These are phyloP conservation scores for Manis pentadactyla DNA, from an alignment of 2,797 vertebrate species.

Conservation along the genomic window DNA sequence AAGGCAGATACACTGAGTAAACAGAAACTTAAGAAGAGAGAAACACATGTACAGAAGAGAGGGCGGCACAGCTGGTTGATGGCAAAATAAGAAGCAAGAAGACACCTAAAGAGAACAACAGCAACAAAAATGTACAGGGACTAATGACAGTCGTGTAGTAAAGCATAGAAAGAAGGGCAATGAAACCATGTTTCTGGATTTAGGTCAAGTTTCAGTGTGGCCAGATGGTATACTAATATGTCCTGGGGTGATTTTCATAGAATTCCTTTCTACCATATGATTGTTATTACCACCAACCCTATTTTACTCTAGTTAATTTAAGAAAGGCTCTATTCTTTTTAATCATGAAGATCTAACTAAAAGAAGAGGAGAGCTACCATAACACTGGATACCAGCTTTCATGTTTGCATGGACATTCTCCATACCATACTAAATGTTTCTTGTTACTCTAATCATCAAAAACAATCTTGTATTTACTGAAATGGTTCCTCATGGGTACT, in stretches of 20 bases:
- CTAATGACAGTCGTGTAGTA: not conserved
- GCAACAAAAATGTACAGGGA: too few species aligned
- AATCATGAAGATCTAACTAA: not conserved
- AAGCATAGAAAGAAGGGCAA: not conserved
- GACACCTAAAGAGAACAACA: not conserved
- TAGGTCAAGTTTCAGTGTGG: not conserved
- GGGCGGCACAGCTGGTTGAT: not conserved
- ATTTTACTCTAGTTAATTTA: not conserved
- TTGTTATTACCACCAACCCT: not conserved
- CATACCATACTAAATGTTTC: not conserved
- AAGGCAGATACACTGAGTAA: not conserved
- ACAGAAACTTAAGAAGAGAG: not conserved
- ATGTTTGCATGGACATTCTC: not conserved
- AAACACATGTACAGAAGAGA: not conserved
- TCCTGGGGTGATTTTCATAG: not conserved
- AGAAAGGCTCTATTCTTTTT: not conserved
- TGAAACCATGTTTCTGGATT: not conserved
- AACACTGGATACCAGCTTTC: not conserved
- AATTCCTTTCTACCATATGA: not conserved
- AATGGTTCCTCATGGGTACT: not conserved
- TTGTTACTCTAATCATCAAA: not conserved
- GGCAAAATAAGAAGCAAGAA: not conserved
- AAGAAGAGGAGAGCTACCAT: not conserved
- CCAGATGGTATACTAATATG: not conserved
- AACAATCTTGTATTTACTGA: slow-evolving; percentile 26